Conservation (phyloP, 2,888 invertebrate genomes). For the Xylota segnis region DNA sequence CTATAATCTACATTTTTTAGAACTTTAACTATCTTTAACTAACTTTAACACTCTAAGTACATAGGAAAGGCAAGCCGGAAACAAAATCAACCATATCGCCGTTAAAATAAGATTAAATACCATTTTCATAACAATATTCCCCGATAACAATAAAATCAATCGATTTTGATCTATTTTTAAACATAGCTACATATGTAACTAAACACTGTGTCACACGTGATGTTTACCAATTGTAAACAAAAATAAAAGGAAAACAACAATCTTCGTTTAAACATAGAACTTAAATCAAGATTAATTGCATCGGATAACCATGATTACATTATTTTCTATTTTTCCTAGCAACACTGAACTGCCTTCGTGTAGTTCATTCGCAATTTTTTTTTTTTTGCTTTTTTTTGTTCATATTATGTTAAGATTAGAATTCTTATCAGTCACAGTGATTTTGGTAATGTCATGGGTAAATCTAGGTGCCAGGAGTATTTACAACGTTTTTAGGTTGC, state of each 20-base stretch:
- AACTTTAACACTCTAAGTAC: no score
- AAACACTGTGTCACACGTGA: background rate
- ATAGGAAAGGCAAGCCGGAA: no score
- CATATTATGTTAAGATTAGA: constrained; percentile 17
- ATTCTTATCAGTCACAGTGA: constrained; percentile 25
- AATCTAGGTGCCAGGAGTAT: background rate
- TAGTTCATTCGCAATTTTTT: background rate
- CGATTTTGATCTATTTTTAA: background rate
- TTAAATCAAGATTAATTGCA: constrained; percentile 30
- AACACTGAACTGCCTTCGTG: background rate
- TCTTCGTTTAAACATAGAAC: background rate
- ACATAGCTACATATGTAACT: no score
- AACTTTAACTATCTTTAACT: no score
- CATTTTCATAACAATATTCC: background rate
- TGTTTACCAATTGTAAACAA: background rate
- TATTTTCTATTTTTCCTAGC: constrained; percentile 12
- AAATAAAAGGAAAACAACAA: background rate
- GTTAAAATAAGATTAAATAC: background rate
- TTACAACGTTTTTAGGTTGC: no score
- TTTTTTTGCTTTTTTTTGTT: background rate
- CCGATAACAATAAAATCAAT: background rate
- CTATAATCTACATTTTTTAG: no score
- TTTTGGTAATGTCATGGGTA: background rate
- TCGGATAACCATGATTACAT: background rate
- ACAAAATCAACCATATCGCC: background rate